phyloP scores from a whole-genome alignment of 1,140 invertebrate genomes.

The Neodiprion lecontei region DNA sequence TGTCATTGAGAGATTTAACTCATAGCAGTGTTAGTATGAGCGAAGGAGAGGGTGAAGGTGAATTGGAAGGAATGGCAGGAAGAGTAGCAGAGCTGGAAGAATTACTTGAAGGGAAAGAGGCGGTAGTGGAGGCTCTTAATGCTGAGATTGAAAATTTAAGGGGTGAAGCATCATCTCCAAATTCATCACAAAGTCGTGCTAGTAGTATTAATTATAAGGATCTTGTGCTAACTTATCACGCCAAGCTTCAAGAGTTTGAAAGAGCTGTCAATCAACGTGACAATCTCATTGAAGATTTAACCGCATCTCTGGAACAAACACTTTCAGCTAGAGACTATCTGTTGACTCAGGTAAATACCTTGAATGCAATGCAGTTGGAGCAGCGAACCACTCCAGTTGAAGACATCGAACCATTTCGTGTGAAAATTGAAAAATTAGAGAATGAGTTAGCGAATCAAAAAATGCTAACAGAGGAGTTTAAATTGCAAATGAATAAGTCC shows the following conservation, averaged over 20 bases:
- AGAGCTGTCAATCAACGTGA: conserved; percentile 51
- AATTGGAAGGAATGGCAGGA: conserved; percentile 54
- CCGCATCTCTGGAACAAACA: conserved; percentile 49
- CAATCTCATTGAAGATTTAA: conserved; percentile 53
- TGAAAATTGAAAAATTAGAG: conserved; percentile 38
- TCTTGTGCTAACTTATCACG: conserved; percentile 47
- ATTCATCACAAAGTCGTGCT: conserved; percentile 54
- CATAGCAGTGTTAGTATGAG: conserved; percentile 55
- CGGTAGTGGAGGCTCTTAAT: conserved; percentile 48
- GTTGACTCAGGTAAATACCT: conserved; percentile 36
- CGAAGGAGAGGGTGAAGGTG: conserved; percentile 57
- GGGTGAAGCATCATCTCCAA: conserved; percentile 52
- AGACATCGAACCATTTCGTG: conserved; percentile 33
- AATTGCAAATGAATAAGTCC: conserved; percentile 36
- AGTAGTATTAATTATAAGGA: conserved; percentile 50
- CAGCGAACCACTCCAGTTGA: conserved; percentile 19
- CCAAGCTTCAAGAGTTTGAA: conserved; percentile 55
- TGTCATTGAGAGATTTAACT: conserved; percentile 46
- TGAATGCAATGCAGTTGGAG: conserved; percentile 29
- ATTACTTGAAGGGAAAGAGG: conserved; percentile 52
- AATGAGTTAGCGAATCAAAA: conserved; percentile 34
- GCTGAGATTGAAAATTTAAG: conserved; percentile 56
- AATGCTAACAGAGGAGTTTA: conserved; percentile 36
- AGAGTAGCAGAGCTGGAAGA: conserved; percentile 53
- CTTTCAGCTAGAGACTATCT: conserved; percentile 48